A percentile compares a stretch with the other conserved stretches of the same genome.
Conservation (phyloP, 2,113 vertebrate genomes). For the Tachysurus vachellii region DNA sequence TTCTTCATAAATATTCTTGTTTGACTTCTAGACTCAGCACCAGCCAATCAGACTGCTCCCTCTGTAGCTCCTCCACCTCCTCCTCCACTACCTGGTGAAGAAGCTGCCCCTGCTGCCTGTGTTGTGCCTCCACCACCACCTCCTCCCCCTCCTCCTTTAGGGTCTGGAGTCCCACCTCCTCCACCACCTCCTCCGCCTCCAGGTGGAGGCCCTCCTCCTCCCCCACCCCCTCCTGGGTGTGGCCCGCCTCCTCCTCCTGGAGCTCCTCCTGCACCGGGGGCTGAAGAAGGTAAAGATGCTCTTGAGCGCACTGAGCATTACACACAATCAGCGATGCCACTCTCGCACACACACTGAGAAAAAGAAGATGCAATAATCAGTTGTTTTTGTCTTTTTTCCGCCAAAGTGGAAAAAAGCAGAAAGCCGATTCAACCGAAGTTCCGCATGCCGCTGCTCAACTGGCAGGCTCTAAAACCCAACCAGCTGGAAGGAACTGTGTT, state of each 20-base stretch:
- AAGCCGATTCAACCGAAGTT: constrained; percentile 89
- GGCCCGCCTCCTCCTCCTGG: constrained; percentile 58
- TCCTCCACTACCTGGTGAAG: constrained; percentile 27
- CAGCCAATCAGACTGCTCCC: constrained; percentile 8
- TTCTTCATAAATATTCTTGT: not conserved
- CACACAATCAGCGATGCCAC: not conserved
- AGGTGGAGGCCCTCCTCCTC: constrained; percentile 55
- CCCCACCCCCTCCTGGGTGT: constrained; percentile 53
- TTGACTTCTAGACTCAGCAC: constrained; percentile 18
- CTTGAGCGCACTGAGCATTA: not conserved
- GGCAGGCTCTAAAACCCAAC: constrained; percentile 86
- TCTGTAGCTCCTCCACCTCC: constrained; percentile 30
- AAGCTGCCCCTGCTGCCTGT: not conserved
- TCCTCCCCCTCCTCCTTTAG: constrained; percentile 46
- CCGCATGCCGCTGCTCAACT: constrained; percentile 88
- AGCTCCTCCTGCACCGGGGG: constrained; percentile 51
- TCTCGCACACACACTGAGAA: not conserved
- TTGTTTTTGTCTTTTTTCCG: not conserved
- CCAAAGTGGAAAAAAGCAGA: constrained; percentile 77
- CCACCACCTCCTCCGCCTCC: constrained; percentile 54
- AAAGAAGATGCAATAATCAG: not conserved
- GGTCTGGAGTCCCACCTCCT: constrained; percentile 38
- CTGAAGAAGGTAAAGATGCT: constrained; percentile 60
- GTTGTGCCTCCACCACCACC: constrained; percentile 52
- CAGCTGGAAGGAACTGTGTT: constrained; percentile 88